Conservation (phyloP, 2,113 vertebrate species). For the Lepus europaeus region DNA sequence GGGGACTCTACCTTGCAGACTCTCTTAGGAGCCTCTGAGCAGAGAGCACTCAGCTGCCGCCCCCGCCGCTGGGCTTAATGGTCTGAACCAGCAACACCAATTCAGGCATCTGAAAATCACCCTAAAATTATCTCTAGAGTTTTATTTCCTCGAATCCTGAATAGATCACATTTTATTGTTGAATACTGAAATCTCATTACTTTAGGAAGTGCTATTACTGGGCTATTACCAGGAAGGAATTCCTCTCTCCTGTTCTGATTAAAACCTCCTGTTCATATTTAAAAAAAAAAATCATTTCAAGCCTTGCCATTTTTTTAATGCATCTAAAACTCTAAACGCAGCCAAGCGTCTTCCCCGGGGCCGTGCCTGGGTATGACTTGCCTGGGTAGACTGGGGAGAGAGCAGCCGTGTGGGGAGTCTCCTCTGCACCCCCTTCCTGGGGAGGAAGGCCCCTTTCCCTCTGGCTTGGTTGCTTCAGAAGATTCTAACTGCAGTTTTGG, state of each 20-base stretch:
- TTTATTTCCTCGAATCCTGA: constrained; percentile 75
- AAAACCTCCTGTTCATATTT: constrained; percentile 79
- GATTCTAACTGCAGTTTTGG: background rate
- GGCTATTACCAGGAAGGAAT: constrained; percentile 79
- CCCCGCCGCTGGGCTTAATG: background rate
- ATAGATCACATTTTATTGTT: constrained; percentile 82
- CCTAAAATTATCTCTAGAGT: constrained; percentile 72
- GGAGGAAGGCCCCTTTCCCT: background rate
- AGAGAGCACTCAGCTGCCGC: rapidly evolving
- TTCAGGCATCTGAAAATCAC: constrained; percentile 69
- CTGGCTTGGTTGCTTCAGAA: background rate
- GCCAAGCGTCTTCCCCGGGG: background rate
- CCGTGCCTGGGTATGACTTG: rapidly evolving
- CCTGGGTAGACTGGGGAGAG: rapidly evolving
- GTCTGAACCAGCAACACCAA: constrained; percentile 11
- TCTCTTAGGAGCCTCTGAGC: rapidly evolving
- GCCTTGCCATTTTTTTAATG: background rate
- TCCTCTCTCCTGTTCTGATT: constrained; percentile 77
- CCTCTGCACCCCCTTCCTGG: background rate
- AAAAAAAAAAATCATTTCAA: constrained; percentile 71
- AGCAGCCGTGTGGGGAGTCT: background rate
- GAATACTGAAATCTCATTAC: constrained; percentile 80
- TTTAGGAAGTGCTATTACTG: constrained; percentile 73
- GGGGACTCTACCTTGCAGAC: background rate
- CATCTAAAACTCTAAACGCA: background rate